phyloP scores from a whole-genome alignment of 2,797 vertebrate species.

The Sitta carolinensis region DNA sequence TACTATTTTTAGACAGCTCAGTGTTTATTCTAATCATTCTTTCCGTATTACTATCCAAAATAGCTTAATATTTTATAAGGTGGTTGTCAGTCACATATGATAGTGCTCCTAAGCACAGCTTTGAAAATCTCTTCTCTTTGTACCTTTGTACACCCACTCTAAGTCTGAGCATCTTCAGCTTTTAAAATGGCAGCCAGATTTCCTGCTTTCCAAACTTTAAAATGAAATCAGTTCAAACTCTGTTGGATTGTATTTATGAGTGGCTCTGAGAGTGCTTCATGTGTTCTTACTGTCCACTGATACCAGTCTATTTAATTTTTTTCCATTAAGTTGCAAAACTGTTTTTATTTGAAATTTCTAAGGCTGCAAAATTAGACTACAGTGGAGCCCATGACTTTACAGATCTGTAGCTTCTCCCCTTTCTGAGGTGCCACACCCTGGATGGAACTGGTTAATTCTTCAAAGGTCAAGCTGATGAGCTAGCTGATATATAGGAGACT shows the following conservation, averaged over 20 bases:
- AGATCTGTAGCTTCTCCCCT: neutral
- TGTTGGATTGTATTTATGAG: neutral
- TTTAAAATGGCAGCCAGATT: neutral
- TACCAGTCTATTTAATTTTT: neutral
- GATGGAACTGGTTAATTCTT: neutral
- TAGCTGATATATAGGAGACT: neutral
- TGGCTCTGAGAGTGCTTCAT: neutral
- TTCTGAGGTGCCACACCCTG: neutral
- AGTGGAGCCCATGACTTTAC: neutral
- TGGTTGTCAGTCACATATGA: conserved; percentile 27
- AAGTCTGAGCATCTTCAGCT: neutral
- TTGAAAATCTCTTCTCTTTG: conserved; percentile 29
- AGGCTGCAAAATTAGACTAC: neutral
- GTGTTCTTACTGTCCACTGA: neutral
- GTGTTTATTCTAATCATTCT: conserved; percentile 36
- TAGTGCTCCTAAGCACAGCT: neutral
- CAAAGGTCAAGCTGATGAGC: neutral
- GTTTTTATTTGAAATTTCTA: neutral
- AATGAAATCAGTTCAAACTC: neutral
- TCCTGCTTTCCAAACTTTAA: neutral
- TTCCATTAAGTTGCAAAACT: neutral
- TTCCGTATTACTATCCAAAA: conserved; percentile 39
- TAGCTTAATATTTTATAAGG: conserved; percentile 38
- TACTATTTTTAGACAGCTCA: conserved; percentile 40
- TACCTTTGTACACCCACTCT: neutral